Evolutionary conservation across 1,140 invertebrate genomes (phyloP), one percentile per base, ranked within the genome.

Genomic region (Oppia nitens): DNA sequence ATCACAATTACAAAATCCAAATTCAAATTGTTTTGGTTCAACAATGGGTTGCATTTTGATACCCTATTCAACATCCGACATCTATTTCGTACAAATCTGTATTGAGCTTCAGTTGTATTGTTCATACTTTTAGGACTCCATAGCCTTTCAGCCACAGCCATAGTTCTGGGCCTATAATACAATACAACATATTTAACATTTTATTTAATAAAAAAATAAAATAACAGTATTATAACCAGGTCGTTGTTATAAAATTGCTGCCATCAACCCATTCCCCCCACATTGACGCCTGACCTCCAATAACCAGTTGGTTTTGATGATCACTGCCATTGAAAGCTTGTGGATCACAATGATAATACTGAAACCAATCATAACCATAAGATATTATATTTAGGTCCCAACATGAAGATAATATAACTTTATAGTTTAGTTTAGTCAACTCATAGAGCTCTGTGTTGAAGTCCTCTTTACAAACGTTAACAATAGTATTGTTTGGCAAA

Each of bases 401-500:
- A 47, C 69, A 70, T 9, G 69, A 63, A 11, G 70, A 71, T 14
- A 71, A 53, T 28, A 71, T 60, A 32, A 67, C 66, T 29, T 68
- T 61, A 49, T 68, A 67, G n/a, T 67, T 67, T 63, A 24, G 56
- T 47, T 21, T 51, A 49, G 12, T 66, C 59, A 75, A 74, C 60
- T 69, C 79, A 53, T 70, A 72, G 85, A 68, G 73, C 28, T 74
- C 73, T 17, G 65, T 61, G 48, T 66, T 29, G 55, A 53, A 21
- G 48, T 66, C 60, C 12, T 32, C 29, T 53, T 69, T 67, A 60
- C 83, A 86, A 20, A 83, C 75, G 59, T 87, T 84, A 9, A 87
- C 76, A 2, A 86, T 73, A 0, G 84, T 83, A n/a, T 76, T 76
- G 2, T 78, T 73, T n/a, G 86, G 59, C 75, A 74, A 60, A 69